These are phyloP conservation scores for Phenacoccus solenopsis DNA, from an alignment of 1,140 invertebrate species.

Conservation along the genomic window DNA sequence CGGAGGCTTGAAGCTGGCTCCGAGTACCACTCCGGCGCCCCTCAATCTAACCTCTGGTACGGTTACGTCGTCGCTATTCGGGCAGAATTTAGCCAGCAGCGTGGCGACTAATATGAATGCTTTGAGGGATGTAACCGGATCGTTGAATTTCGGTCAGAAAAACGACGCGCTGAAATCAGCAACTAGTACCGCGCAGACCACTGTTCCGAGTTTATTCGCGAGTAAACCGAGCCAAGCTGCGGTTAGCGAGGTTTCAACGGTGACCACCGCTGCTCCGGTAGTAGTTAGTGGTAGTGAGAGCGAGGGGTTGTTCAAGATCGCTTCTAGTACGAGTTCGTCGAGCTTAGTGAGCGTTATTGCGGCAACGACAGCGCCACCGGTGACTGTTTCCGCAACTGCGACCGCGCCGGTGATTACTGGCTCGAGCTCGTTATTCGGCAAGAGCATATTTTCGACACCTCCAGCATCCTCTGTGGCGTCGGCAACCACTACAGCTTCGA, in stretches of 20 bases:
- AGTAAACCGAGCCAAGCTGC: not conserved
- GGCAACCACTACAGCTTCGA: too few relatives aligned
- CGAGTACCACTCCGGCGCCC: not conserved
- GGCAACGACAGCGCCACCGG: not conserved
- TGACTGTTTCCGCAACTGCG: not conserved
- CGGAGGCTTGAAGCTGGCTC: not conserved
- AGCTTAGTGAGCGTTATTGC: too few relatives aligned
- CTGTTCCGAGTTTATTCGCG: not conserved
- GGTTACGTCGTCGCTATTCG: not conserved
- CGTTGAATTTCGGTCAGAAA: not conserved
- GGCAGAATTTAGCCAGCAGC: not conserved
- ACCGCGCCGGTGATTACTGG: too few relatives aligned
- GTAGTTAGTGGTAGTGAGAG: too few relatives aligned
- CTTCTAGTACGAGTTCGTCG: too few relatives aligned
- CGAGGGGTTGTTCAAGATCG: too few relatives aligned
- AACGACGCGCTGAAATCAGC: too few relatives aligned
- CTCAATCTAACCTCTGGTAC: not conserved
- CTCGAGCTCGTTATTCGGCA: too few relatives aligned
- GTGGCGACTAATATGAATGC: not conserved
- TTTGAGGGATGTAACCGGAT: not conserved
- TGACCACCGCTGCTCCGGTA: too few relatives aligned
- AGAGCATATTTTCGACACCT: too few relatives aligned
- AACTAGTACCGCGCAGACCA: not conserved
- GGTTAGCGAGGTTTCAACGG: too few relatives aligned
- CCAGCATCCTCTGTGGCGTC: too few relatives aligned